These are phyloP conservation scores for Pinctada fucata DNA, from an alignment of 2,888 invertebrate species.

Conservation along the genomic window DNA sequence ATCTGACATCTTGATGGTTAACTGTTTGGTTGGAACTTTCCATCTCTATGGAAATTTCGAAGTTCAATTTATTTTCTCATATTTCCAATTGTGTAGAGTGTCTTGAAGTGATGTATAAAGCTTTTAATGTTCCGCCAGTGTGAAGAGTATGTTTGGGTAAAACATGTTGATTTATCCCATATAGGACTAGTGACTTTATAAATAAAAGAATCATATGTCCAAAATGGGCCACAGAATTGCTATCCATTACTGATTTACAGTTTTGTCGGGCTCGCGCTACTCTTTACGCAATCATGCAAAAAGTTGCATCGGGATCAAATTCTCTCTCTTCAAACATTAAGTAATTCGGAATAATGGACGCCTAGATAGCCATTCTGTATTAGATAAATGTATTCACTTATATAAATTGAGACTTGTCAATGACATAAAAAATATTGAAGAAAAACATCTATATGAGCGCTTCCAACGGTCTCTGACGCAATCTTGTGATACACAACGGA, in stretches of 20 bases:
- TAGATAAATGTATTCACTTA: too few relatives aligned
- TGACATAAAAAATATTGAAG: too few relatives aligned
- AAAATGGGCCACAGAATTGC: neutral
- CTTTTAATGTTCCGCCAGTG: neutral
- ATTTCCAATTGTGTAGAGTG: conserved; percentile 10
- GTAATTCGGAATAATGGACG: conserved; percentile 1
- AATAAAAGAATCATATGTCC: neutral
- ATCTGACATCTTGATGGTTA: too few relatives aligned
- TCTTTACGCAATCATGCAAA: conserved; percentile 14
- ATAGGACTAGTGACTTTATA: neutral
- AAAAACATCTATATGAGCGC: too few relatives aligned
- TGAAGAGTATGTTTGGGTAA: neutral
- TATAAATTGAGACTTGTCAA: too few relatives aligned
- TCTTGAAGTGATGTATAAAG: conserved; percentile 4
- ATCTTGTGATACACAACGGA: too few relatives aligned
- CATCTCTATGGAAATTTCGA: conserved; percentile 10
- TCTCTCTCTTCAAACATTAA: neutral
- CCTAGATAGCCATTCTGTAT: too few relatives aligned
- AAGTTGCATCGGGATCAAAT: neutral
- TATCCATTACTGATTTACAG: conserved; percentile 15
- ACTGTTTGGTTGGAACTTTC: too few relatives aligned
- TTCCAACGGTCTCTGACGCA: too few relatives aligned
- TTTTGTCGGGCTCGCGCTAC: neutral
- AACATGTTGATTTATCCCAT: conserved; percentile 9
- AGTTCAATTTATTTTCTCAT: conserved; percentile 3